Percentiles rank a stretch among this genome's conserved stretches.
These are phyloP conservation scores for Cygnus olor DNA, from an alignment of 2,797 vertebrate genomes.

Conservation along the genomic window DNA sequence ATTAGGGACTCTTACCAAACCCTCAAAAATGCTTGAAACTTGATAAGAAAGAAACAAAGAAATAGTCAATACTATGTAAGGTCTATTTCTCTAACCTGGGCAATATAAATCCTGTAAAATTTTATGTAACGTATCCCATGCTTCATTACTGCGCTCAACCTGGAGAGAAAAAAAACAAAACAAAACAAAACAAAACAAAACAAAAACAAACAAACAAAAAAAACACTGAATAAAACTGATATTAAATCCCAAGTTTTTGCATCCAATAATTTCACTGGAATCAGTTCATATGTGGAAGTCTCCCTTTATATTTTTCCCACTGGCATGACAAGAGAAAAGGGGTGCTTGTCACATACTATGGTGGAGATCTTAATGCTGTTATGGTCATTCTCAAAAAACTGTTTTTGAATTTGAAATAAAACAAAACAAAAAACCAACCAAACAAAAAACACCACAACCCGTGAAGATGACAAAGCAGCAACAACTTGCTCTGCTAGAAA, in stretches of 20 bases:
- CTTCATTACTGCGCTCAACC: neutral
- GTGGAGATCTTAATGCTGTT: neutral
- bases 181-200: too few species aligned
- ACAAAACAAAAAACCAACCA: neutral
- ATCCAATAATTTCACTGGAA: neutral
- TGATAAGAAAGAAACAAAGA: slow-evolving; percentile 63
- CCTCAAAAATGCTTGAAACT: slow-evolving; percentile 58
- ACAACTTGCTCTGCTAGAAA: neutral
- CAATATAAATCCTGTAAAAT: neutral
- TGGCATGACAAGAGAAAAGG: neutral
- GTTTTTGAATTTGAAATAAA: neutral
- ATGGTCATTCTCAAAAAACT: neutral
- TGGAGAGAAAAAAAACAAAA: neutral
- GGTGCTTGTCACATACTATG: neutral
- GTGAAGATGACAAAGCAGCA: neutral
- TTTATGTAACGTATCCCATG: neutral
- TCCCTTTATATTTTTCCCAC: neutral
- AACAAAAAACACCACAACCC: neutral
- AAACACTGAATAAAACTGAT: neutral
- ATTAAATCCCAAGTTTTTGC: neutral
- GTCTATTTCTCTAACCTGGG: neutral
- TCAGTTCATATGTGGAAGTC: neutral
- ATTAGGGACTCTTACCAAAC: slow-evolving; percentile 62
- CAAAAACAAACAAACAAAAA: neutral
- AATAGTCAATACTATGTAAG: neutral